These are phyloP conservation scores for Myripristis murdjan DNA, from an alignment of 2,797 vertebrate genomes.

Conservation along the genomic window DNA sequence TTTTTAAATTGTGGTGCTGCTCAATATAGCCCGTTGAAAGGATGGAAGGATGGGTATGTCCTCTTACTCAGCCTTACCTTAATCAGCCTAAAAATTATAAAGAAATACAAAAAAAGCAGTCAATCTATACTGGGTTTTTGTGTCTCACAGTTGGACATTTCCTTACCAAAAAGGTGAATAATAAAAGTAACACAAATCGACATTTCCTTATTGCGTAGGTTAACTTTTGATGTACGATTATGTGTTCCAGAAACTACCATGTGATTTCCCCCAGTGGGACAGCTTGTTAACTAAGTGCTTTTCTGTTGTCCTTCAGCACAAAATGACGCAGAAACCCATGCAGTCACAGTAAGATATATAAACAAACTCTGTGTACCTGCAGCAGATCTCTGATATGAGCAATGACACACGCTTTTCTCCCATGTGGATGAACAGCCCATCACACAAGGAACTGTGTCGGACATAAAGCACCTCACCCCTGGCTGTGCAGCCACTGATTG, in stretches of 20 bases:
- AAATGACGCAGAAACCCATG: slow-evolving; percentile 31
- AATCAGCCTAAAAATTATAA: background rate
- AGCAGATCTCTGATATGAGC: slow-evolving; percentile 58
- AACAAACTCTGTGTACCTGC: slow-evolving; percentile 18
- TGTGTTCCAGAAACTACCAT: background rate
- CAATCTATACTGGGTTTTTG: background rate
- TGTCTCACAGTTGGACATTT: background rate
- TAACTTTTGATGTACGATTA: background rate
- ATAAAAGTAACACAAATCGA: background rate
- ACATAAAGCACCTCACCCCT: slow-evolving; percentile 72
- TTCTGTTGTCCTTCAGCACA: slow-evolving; percentile 22
- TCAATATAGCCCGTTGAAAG: background rate
- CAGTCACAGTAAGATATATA: slow-evolving; percentile 33
- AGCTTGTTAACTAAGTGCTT: slow-evolving; percentile 7
- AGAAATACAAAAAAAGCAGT: background rate
- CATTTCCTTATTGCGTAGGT: background rate
- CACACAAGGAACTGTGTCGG: slow-evolving; percentile 49
- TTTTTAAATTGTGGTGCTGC: background rate
- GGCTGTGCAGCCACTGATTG: slow-evolving; percentile 72
- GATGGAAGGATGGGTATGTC: too few relatives aligned
- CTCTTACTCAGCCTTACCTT: too few relatives aligned
- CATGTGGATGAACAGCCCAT: slow-evolving; percentile 40
- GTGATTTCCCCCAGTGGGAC: background rate
- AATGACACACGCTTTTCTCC: slow-evolving; percentile 44
- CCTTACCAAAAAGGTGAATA: background rate